phyloP scores from a whole-genome alignment of 2,113 vertebrate genomes.

The Chroicocephalus ridibundus region DNA sequence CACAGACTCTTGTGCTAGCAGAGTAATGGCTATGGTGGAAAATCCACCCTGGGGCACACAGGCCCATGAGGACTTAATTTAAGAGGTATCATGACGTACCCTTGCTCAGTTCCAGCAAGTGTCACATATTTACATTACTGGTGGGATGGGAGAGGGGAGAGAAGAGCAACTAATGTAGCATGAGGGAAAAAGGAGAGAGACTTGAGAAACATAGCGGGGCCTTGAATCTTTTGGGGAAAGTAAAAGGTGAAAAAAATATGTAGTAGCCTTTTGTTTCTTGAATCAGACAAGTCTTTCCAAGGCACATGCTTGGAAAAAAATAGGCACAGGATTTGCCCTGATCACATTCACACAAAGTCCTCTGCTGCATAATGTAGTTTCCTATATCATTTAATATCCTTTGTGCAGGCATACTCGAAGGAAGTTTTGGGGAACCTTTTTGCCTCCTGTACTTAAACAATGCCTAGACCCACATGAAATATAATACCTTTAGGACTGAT shows the following conservation, averaged over 20 bases:
- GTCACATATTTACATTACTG: not conserved
- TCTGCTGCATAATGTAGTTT: not conserved
- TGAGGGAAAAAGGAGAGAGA: not conserved
- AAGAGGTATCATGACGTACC: not conserved
- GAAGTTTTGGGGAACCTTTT: not conserved
- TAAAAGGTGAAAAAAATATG: not conserved
- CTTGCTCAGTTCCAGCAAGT: not conserved
- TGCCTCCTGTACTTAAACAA: not conserved
- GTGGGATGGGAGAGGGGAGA: not conserved
- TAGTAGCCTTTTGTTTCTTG: not conserved
- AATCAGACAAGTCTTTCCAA: not conserved
- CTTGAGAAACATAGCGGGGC: rapidly evolving
- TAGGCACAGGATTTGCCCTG: not conserved
- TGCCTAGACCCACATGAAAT: not conserved
- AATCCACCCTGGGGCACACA: not conserved
- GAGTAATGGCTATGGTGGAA: not conserved
- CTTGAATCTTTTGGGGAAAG: not conserved
- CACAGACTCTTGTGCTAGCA: not conserved
- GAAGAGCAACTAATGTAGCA: not conserved
- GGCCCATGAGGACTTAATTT: not conserved
- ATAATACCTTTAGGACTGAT: not conserved
- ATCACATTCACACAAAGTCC: not conserved
- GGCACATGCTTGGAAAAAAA: not conserved
- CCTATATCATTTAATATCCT: not conserved
- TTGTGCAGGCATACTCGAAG: not conserved